Conservation (phyloP, 1,140 invertebrate genomes). For the Cotesia chilonis region DNA sequence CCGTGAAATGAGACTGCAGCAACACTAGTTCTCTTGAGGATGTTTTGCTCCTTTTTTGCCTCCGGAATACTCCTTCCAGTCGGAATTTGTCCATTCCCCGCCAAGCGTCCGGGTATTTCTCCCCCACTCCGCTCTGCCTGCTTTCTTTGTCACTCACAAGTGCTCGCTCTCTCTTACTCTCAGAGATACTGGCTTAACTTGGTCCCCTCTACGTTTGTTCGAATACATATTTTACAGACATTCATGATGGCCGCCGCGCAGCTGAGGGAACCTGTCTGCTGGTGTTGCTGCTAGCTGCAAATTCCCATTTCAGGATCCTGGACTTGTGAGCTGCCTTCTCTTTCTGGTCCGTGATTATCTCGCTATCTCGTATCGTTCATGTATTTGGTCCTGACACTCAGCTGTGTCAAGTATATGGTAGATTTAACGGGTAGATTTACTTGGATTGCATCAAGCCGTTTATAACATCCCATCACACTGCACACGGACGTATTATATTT, state of each 20-base stretch:
- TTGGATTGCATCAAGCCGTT: conserved; percentile 10
- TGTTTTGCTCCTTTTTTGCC: conserved; percentile 42
- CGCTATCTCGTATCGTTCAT: conserved; percentile 14
- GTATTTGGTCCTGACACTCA: conserved; percentile 17
- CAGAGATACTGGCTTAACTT: conserved; percentile 33
- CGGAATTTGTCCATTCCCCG: conserved; percentile 16
- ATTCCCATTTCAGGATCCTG: conserved; percentile 48
- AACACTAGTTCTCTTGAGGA: conserved; percentile 33
- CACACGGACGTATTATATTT: too few species aligned
- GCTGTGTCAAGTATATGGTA: conserved; percentile 18
- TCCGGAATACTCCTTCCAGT: conserved; percentile 1
- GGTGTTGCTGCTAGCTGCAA: conserved; percentile 43
- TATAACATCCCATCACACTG: conserved; percentile 11
- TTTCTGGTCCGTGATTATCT: conserved; percentile 32
- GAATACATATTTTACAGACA: conserved; percentile 68
- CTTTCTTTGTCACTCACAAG: conserved; percentile 16
- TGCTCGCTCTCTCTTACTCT: conserved; percentile 15
- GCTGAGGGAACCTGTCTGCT: conserved; percentile 64
- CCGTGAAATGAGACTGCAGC: conserved; percentile 54
- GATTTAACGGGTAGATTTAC: conserved; percentile 1
- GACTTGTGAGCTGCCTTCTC: conserved; percentile 36
- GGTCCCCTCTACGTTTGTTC: conserved; percentile 41
- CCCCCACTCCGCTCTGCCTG: conserved; percentile 38
- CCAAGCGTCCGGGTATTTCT: neutral
- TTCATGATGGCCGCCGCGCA: conserved; percentile 67